Base-by-base conservation (phyloP, 2,113 vertebrate species). In the Calyptommatus sinebrachiatus region DNA sequence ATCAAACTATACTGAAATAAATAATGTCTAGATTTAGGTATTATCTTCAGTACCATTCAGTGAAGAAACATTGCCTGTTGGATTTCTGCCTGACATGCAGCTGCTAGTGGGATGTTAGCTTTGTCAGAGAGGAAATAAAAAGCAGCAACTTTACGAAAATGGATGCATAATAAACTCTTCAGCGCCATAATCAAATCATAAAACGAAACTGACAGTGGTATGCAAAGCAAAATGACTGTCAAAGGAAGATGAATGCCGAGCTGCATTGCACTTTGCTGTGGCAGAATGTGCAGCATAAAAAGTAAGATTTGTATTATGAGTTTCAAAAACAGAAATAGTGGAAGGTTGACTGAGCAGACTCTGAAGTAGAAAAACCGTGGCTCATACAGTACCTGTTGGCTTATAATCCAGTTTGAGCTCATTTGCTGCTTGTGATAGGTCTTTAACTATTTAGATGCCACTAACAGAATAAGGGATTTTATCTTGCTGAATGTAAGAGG, bases 181-280 rank as follows among this genome's bases (percentile, higher is more conserved):
- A 65, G 50, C 84, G 73, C 77, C 80, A 78, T 74, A 69, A 80
- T 7, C 11, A 20, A 28, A 20, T 21, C 8, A 24, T 28, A 22
- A 61, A 78, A 31, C 67, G 79, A 85, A 5, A n/a, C 8, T 81
- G 60, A 57, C 28, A 48, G 7, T 66, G 80, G 50, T 68, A 63
- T 5, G 72, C 62, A 65, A 50, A 73, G 83, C 68, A 67, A 79
- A 89, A 79, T 61, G 35, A 60, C n/a, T 3, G 1, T 28, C 4
- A 62, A 70, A 62, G 76, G 2, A 31, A 76, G 53, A 77, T 67
- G 57, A 77, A 81, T 0, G 0, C 20, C 63, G 22, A 71, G 76
- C 8, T 79, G 20, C 50, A 28, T 66, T 48, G 41, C 4, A 26
- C 5, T 78, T 83, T 63, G 81, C 66, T 31, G 71, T 65, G 69